Evolutionary conservation across 1,140 invertebrate genomes (phyloP), one percentile per base, ranked within the genome.

Genomic region (Homalodisca vitripennis): DNA sequence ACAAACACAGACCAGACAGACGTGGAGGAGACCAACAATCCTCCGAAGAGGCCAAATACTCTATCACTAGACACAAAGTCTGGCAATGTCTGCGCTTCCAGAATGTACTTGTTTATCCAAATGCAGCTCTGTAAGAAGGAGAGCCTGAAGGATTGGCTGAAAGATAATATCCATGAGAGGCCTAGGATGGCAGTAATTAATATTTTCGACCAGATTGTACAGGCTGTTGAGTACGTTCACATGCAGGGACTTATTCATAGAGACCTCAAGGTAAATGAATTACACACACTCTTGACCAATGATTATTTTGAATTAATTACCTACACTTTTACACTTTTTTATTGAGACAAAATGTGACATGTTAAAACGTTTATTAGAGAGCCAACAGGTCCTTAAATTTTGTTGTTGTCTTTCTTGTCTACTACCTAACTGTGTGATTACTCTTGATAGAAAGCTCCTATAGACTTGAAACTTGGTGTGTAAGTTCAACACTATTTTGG

Each of bases 171-270:
- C 41, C 71, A 62, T 27, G 41, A 76, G 3, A 74, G 86, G 62
- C 75, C 88, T 75, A 74, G 79, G 41, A 72, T 67, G 1, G 75
- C 84, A 74, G 83, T 92, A 24, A 82, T 92, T 27, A 84, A 86
- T 63, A 90, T 98, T 68, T 98, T 98, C 82, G 85, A 89, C 75
- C 95, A 99, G 81, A 98, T 99, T 75, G 88, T 97, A 0, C 86
- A 90, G 71, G 97, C 95, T 27, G 95, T 99, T 6, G 92, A 97
- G 70, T 98, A 98, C 82, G 92, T 99, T 0, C 97, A 99, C 82
- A 78, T 89, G 0, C 88, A 90, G 73, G 92, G 93, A 2, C 84
- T 98, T 0, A 98, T 98, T 78, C 96, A 98, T 80, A 84, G 96
- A 65, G 96, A 98, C 82, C 84, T 98, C 24, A 98, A 98, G 83